Conservation (phyloP, 2,113 vertebrate species). For the Nymphicus hollandicus region DNA sequence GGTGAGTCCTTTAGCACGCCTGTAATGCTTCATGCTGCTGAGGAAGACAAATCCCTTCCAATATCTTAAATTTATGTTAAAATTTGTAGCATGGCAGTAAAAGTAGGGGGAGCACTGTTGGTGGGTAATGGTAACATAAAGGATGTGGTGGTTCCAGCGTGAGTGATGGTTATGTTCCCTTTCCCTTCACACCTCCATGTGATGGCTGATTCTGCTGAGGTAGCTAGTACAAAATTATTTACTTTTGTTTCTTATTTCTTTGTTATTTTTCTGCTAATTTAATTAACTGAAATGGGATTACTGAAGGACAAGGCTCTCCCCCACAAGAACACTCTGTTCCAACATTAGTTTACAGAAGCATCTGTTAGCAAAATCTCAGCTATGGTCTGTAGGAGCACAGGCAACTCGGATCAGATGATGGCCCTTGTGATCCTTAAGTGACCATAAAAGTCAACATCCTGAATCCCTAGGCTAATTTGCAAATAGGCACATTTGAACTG, state of each 20-base stretch:
- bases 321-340: neutral
- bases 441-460: neutral
- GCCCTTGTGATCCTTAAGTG: neutral
- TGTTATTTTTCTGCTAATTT: neutral
- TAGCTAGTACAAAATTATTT: neutral
- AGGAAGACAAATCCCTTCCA: neutral
- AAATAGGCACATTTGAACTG: conserved; percentile 3
- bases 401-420: neutral
- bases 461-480: neutral
- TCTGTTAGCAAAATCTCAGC: neutral
- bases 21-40: neutral
- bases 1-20: neutral
- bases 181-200: neutral
- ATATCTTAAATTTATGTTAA: neutral
- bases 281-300: neutral
- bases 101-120: fast-evolving
- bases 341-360: neutral
- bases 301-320: neutral
- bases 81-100: neutral
- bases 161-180: fast-evolving
- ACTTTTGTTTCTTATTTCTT: neutral
- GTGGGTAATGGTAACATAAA: neutral
- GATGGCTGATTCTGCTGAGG: neutral
- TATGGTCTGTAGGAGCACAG: neutral
- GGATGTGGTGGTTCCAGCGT: neutral